These are phyloP conservation scores for Drosophila cardini DNA, from an alignment of 1,140 invertebrate genomes.

Conservation along the genomic window DNA sequence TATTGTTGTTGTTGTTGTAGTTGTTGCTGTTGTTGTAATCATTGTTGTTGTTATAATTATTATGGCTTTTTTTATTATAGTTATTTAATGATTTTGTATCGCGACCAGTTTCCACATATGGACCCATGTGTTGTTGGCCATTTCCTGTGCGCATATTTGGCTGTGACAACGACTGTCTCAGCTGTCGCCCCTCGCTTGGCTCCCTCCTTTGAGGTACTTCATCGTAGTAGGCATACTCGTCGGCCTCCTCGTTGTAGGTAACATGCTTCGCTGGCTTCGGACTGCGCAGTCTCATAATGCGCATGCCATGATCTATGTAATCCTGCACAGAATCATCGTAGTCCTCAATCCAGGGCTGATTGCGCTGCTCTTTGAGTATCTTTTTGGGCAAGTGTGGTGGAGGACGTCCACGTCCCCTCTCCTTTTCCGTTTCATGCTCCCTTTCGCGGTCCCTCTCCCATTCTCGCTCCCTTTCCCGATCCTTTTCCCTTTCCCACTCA, in stretches of 20 bases:
- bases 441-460: background rate
- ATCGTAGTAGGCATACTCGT: constrained; percentile 70
- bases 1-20: constrained; percentile 7
- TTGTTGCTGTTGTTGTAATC: constrained; percentile 20
- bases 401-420: constrained; percentile 14
- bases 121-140: constrained; percentile 49
- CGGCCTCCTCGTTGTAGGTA: constrained; percentile 73
- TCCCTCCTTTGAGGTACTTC: constrained; percentile 19
- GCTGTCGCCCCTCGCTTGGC: constrained; percentile 30
- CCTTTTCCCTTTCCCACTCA: constrained; percentile 12
- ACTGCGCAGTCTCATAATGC: constrained; percentile 58
- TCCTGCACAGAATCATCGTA: constrained; percentile 37
- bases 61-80: constrained; percentile 62
- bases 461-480: background rate
- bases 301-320: constrained; percentile 58
- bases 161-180: constrained; percentile 31
- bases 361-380: constrained; percentile 58
- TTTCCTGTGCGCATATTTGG: constrained; percentile 80
- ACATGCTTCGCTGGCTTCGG: constrained; percentile 68
- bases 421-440: constrained; percentile 1
- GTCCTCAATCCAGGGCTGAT: constrained; percentile 25
- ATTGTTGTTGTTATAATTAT: constrained; percentile 56
- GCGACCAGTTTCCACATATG: constrained; percentile 75
- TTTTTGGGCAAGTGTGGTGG: constrained; percentile 48
- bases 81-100: constrained; percentile 74